These are phyloP conservation scores for Falco cherrug DNA, from an alignment of 2,797 vertebrate genomes.

Conservation along the genomic window DNA sequence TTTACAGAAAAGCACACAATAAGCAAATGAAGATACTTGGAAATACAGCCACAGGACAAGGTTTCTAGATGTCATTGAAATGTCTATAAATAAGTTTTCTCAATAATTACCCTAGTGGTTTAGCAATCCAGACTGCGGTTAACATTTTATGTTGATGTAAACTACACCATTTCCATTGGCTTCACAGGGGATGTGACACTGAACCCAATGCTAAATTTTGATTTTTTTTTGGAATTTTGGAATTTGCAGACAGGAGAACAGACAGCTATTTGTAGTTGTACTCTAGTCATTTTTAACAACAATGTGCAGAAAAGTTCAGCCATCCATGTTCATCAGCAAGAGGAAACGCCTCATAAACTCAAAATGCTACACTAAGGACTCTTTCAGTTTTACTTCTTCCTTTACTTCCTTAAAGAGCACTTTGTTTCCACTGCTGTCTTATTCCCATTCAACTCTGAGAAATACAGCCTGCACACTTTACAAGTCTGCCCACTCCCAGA, in stretches of 20 bases:
- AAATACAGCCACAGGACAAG: neutral
- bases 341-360: slow-evolving; percentile 50
- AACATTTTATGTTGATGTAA: neutral
- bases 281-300: slow-evolving; percentile 16
- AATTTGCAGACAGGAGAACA: slow-evolving; percentile 14
- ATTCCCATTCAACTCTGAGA: slow-evolving; percentile 15
- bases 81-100: slow-evolving; percentile 32
- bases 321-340: slow-evolving; percentile 13
- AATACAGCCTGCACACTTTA: neutral
- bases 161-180: neutral
- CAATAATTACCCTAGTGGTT: neutral
- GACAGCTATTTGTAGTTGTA: slow-evolving; percentile 16
- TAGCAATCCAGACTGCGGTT: neutral
- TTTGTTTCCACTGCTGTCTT: slow-evolving; percentile 46
- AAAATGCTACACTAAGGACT: slow-evolving; percentile 24
- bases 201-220: neutral
- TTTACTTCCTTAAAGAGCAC: slow-evolving; percentile 34
- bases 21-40: neutral
- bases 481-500: neutral
- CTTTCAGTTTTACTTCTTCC: slow-evolving; percentile 33
- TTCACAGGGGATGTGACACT: neutral
- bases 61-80: neutral
- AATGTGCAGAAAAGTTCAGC: slow-evolving; percentile 22
- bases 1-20: neutral
- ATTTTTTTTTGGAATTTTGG: slow-evolving; percentile 25